Evolutionary conservation across 2,888 invertebrate species (phyloP).

Genomic region (Petrophora chlorosata): DNA sequence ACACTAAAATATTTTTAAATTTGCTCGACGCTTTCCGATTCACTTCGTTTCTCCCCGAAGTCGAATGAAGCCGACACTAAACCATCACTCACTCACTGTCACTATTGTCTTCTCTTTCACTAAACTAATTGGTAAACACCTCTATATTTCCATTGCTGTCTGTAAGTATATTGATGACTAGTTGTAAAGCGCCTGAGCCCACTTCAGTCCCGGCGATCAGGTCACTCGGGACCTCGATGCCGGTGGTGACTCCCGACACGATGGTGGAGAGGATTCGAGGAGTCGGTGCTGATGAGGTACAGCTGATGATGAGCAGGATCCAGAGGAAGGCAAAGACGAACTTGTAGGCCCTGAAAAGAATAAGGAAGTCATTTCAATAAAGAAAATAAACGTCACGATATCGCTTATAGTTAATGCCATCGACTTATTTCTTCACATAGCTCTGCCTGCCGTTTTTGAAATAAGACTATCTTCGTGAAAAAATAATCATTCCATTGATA

Average conservation of each 20-base stretch:
- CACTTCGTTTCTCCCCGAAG: conserved; percentile 15
- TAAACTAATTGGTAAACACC: conserved; percentile 61
- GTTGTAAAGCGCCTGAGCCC: conserved; percentile 65
- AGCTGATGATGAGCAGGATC: conserved; percentile 40
- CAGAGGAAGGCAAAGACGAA: conserved; percentile 42
- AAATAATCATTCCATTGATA: no score
- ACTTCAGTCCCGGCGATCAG: conserved; percentile 60
- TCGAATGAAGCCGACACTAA: conserved; percentile 7
- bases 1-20: no score
- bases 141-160: conserved; percentile 75
- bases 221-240: conserved; percentile 67
- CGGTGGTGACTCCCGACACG: conserved; percentile 67
- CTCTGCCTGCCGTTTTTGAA: no score
- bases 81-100: background rate
- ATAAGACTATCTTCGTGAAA: no score
- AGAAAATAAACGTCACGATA: no score
- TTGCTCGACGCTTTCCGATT: background rate
- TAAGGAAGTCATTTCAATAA: no score
- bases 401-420: no score
- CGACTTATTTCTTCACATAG: no score
- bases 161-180: conserved; percentile 73
- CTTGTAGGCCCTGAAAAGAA: conserved; percentile 63
- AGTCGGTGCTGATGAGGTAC: conserved; percentile 55
- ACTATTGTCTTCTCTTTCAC: background rate
- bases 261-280: conserved; percentile 46